Evolutionary conservation across 92 coral and sea anemone species (phyloP).

Genomic region (Porites cylindrica): DNA sequence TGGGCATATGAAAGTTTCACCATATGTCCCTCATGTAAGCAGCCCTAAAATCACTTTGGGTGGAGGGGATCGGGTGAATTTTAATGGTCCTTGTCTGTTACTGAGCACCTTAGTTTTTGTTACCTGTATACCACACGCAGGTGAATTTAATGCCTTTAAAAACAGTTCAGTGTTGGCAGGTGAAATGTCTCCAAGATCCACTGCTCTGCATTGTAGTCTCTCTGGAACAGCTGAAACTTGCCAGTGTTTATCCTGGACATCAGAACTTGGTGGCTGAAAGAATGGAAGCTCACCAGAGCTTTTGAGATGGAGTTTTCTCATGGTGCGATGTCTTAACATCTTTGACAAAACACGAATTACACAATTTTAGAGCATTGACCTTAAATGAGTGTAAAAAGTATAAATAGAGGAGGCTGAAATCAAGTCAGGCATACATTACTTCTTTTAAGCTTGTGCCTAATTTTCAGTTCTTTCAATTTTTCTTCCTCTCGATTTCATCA

Average conservation of each 20-base stretch:
- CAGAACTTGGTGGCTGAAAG: slow-evolving; percentile 51
- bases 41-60: too few relatives aligned
- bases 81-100: too few relatives aligned
- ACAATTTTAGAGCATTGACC: neutral
- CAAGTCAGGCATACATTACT: too few relatives aligned
- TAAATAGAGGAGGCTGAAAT: too few relatives aligned
- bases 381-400: too few relatives aligned
- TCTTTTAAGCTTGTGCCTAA: too few relatives aligned
- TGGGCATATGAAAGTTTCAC: too few relatives aligned
- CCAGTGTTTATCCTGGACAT: slow-evolving; percentile 66
- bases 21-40: too few relatives aligned
- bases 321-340: slow-evolving; percentile 66
- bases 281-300: slow-evolving; percentile 59
- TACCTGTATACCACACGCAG: slow-evolving; percentile 93
- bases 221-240: slow-evolving; percentile 66
- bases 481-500: too few relatives aligned
- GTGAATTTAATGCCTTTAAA: slow-evolving; percentile 74
- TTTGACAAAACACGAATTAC: slow-evolving; percentile 1
- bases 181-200: slow-evolving; percentile 86
- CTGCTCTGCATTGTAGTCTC: slow-evolving; percentile 69
- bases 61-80: too few relatives aligned
- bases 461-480: too few relatives aligned
- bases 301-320: slow-evolving; percentile 67
- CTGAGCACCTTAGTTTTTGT: neutral
- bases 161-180: slow-evolving; percentile 84